phyloP scores from a whole-genome alignment of 2,113 vertebrate species.

The Paracanthobrama guichenoti region DNA sequence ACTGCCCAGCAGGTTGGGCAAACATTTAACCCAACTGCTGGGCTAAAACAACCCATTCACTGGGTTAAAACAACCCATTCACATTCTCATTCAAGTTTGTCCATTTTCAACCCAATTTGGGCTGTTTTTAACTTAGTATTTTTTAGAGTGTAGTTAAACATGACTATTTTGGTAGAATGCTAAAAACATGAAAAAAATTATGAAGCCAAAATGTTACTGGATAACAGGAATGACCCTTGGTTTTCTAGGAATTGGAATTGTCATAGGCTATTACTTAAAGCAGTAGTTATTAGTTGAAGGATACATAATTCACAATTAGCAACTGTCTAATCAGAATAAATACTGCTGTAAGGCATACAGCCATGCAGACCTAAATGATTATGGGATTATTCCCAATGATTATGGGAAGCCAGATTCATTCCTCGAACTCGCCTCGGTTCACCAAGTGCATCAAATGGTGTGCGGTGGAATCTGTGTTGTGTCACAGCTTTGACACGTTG shows the following conservation, averaged over 20 bases:
- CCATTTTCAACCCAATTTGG: too few species aligned
- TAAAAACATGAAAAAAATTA: too few species aligned
- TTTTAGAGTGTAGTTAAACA: too few species aligned
- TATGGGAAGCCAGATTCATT: slow-evolving; percentile 7
- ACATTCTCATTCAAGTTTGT: too few species aligned
- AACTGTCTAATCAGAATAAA: slow-evolving; percentile 22
- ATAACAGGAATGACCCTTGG: neutral
- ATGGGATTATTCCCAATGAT: slow-evolving; percentile 7
- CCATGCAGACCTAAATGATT: neutral
- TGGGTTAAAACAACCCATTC: too few species aligned
- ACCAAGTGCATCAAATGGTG: slow-evolving; percentile 7
- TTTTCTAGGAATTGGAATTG: slow-evolving; percentile 23
- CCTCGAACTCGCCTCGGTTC: neutral
- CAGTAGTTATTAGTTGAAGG: slow-evolving; percentile 2
- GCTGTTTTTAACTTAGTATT: too few species aligned
- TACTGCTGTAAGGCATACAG: neutral
- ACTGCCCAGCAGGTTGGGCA: too few species aligned
- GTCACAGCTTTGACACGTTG: slow-evolving; percentile 18
- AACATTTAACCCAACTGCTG: too few species aligned
- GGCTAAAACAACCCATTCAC: too few species aligned
- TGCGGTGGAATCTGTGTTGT: slow-evolving; percentile 6
- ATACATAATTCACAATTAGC: slow-evolving; percentile 18
- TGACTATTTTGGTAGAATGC: too few species aligned
- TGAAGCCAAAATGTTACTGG: too few species aligned
- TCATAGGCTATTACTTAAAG: slow-evolving; percentile 17